phyloP scores from a whole-genome alignment of 2,797 vertebrate genomes.

The Lophotriccus pileatus region DNA sequence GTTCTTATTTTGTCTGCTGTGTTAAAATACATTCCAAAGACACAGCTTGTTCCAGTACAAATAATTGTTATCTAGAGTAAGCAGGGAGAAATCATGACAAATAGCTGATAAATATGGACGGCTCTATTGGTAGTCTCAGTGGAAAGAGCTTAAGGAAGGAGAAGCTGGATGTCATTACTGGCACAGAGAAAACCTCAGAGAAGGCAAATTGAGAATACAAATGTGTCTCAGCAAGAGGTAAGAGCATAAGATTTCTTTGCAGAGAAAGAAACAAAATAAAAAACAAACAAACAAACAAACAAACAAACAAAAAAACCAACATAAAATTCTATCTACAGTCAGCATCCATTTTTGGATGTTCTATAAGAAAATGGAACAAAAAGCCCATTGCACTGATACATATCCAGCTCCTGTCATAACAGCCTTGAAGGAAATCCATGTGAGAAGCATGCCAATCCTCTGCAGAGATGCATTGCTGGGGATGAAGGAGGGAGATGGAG shows the following conservation, averaged over 20 bases:
- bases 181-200: background rate
- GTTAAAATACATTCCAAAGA: conserved; percentile 34
- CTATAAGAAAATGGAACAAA: background rate
- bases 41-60: background rate
- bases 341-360: background rate
- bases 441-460: background rate
- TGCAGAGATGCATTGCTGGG: background rate
- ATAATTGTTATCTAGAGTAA: background rate
- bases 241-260: background rate
- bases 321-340: background rate
- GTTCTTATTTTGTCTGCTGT: background rate
- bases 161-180: background rate
- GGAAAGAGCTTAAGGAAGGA: background rate
- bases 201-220: background rate
- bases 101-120: background rate
- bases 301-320: too few relatives aligned
- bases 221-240: background rate
- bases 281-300: too few relatives aligned
- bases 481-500: background rate
- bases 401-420: background rate
- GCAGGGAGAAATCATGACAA: background rate
- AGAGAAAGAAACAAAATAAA: background rate
- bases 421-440: background rate
- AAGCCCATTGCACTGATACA: background rate
- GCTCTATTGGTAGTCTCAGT: background rate